These are phyloP conservation scores for Cristatella mucedo DNA, from an alignment of 2,888 invertebrate genomes.

Conservation along the genomic window DNA sequence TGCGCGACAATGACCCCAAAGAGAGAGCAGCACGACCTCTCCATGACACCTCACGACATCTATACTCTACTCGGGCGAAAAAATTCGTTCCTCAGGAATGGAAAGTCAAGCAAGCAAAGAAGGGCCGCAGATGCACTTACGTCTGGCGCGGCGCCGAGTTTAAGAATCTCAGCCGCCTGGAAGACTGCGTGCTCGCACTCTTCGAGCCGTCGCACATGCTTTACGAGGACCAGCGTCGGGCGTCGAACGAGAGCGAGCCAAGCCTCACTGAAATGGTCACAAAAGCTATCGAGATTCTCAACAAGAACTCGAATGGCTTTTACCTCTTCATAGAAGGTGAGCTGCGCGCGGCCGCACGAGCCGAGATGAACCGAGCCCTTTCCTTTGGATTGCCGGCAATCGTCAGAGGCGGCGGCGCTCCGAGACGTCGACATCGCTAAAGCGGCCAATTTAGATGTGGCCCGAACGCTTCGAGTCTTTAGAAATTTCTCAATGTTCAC, in stretches of 20 bases:
- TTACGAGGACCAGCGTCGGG: constrained; percentile 49
- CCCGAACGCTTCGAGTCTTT: no score
- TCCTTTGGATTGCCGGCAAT: no score
- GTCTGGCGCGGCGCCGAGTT: constrained; percentile 52
- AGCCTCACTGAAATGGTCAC: constrained; percentile 63
- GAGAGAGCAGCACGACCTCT: no score
- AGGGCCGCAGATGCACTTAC: constrained; percentile 43
- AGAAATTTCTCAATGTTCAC: no score
- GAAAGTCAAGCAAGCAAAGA: constrained; percentile 44
- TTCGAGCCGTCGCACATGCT: constrained; percentile 47
- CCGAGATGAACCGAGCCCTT: no score
- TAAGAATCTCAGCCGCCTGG: constrained; percentile 43
- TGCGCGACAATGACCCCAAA: no score
- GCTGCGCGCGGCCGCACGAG: no score
- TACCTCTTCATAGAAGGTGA: constrained; percentile 51
- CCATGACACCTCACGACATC: no score
- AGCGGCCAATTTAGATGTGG: no score
- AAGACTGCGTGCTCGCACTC: constrained; percentile 53
- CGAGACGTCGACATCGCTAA: no score
- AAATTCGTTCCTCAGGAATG: constrained; percentile 47
- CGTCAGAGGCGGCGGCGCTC: no score
- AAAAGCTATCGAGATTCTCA: constrained; percentile 57
- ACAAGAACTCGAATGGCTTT: constrained; percentile 51
- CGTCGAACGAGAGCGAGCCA: constrained; percentile 44
- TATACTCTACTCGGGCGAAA: no score